Evolutionary conservation across 2,113 vertebrate species (phyloP).

Genomic region (Otocyon megalotis): DNA sequence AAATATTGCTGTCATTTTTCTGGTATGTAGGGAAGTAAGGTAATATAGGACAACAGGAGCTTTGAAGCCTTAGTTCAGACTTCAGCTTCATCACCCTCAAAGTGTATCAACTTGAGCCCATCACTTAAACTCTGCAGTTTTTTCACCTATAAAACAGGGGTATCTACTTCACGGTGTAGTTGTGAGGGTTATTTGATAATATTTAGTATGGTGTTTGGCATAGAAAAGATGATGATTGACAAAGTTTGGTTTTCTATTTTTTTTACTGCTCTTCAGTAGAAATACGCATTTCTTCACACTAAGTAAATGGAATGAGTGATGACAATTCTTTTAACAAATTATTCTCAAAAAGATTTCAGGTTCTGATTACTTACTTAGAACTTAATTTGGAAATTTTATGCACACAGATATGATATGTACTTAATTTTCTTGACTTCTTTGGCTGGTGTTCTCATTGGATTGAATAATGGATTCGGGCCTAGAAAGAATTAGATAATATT

Average conservation of each 20-base stretch:
- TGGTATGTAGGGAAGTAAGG: not conserved
- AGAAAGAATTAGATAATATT: slow-evolving; percentile 33
- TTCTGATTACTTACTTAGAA: not conserved
- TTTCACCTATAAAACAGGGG: not conserved
- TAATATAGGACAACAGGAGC: not conserved
- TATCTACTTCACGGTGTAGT: not conserved
- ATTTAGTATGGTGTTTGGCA: not conserved
- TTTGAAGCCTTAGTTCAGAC: not conserved
- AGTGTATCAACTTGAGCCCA: not conserved
- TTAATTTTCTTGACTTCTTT: slow-evolving; percentile 28
- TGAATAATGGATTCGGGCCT: not conserved
- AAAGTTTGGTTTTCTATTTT: not conserved
- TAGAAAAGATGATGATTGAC: not conserved
- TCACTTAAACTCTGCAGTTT: slow-evolving; percentile 1
- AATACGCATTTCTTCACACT: not conserved
- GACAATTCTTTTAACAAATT: not conserved
- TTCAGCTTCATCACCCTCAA: not conserved
- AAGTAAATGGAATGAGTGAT: not conserved
- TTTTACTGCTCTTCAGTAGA: not conserved
- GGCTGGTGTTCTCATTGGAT: not conserved
- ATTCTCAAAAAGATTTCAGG: slow-evolving; percentile 20
- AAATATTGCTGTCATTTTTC: not conserved
- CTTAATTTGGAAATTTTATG: not conserved
- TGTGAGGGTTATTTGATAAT: not conserved
- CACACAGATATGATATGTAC: not conserved